phyloP scores from a whole-genome alignment of 2,797 vertebrate species.

The Rhinogobio ventralis region DNA sequence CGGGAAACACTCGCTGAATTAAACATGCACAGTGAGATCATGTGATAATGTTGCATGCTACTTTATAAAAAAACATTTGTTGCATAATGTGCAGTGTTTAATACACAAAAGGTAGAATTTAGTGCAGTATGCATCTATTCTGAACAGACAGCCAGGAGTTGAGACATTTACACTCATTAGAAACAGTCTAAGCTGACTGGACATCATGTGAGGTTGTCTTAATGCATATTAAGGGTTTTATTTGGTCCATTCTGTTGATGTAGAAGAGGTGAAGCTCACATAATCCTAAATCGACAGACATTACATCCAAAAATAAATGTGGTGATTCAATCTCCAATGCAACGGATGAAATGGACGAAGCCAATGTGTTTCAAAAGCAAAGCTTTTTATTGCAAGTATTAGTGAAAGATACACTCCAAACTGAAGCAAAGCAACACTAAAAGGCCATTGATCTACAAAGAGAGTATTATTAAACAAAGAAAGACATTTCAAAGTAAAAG shows the following conservation, averaged over 20 bases:
- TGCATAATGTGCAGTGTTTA: not conserved
- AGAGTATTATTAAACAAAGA: slow-evolving; percentile 78
- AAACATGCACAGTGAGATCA: not conserved
- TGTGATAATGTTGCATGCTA: not conserved
- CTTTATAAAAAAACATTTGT: not conserved
- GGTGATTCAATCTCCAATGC: not conserved
- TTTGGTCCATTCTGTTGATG: not conserved
- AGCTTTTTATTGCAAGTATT: slow-evolving; percentile 92
- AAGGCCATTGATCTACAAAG: slow-evolving; percentile 79
- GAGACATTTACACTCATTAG: not conserved
- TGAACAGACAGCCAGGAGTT: not conserved
- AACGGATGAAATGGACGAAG: not conserved
- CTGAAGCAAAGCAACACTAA: slow-evolving; percentile 88
- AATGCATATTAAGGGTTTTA: not conserved
- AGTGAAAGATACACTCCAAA: slow-evolving; percentile 91
- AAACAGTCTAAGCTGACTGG: not conserved
- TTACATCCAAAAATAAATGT: not conserved
- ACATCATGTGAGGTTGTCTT: not conserved
- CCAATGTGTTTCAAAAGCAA: slow-evolving; percentile 75
- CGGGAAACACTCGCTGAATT: not conserved
- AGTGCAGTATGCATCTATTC: not conserved
- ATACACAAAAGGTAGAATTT: not conserved
- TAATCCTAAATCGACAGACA: not conserved
- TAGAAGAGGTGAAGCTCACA: not conserved
- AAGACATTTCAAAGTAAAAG: slow-evolving; percentile 76